A percentile compares a stretch with the other conserved stretches of the same genome.
Conservation (phyloP, 2,113 vertebrate species). For the Hiodon alosoides region DNA sequence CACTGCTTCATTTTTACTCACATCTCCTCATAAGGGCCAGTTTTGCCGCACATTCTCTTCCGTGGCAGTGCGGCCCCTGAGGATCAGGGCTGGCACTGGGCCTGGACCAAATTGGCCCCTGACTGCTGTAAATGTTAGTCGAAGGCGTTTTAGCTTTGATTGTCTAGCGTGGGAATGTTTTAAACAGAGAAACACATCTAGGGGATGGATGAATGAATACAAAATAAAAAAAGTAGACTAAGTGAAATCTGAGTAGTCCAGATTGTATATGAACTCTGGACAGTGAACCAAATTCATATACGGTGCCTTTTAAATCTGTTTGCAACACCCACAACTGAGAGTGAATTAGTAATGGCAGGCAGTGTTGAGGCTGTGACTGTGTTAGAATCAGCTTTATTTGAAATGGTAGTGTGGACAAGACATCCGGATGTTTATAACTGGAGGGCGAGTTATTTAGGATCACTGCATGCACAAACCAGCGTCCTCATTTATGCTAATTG, state of each 20-base stretch:
- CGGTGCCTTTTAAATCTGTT: conserved; percentile 58
- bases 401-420: neutral
- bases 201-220: neutral
- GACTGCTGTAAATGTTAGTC: too few species aligned
- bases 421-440: conserved; percentile 5
- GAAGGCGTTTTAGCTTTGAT: too few species aligned
- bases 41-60: too few species aligned
- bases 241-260: conserved; percentile 27
- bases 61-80: too few species aligned
- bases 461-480: neutral
- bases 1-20: neutral
- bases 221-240: neutral
- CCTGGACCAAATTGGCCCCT: too few species aligned
- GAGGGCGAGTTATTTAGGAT: neutral
- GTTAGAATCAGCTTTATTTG: conserved; percentile 6
- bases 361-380: conserved; percentile 50
- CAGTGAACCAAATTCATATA: conserved; percentile 46
- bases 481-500: neutral
- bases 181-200: neutral
- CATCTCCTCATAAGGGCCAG: neutral
- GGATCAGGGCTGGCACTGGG: too few species aligned
- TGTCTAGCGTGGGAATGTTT: neutral
- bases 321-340: conserved; percentile 36
- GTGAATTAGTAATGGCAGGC: conserved; percentile 35
- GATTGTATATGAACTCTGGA: conserved; percentile 43